Percentiles rank a stretch among this genome's conserved stretches.
Evolutionary conservation across 2,113 vertebrate genomes (phyloP).

Genomic region (Ptyas mucosa): DNA sequence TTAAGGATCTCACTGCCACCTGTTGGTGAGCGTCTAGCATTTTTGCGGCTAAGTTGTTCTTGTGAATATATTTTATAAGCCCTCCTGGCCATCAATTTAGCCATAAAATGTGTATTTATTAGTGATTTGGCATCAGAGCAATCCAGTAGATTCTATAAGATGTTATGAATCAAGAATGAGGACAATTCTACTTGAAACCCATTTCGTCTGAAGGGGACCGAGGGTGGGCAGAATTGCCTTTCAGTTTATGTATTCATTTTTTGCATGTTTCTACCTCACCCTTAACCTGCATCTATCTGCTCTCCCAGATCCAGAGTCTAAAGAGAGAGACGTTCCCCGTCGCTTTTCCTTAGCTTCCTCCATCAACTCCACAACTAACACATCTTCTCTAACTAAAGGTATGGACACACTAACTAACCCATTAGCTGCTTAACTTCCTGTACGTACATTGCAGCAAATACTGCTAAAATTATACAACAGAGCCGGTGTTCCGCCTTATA

Average conservation of each 20-base stretch:
- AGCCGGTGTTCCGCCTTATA: not conserved
- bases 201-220: not conserved
- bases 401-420: constrained; percentile 58
- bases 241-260: constrained; percentile 31
- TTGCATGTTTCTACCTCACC: constrained; percentile 58
- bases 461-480: not conserved
- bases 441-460: not conserved
- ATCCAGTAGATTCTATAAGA: not conserved
- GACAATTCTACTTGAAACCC: not conserved
- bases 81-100: not conserved
- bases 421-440: constrained; percentile 9
- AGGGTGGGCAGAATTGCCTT: not conserved
- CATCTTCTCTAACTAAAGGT: constrained; percentile 85
- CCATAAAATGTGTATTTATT: not conserved
- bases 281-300: constrained; percentile 65
- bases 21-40: not conserved
- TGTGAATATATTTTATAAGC: not conserved
- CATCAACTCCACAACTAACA: constrained; percentile 72
- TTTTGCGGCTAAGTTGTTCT: not conserved
- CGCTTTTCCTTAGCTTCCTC: constrained; percentile 90
- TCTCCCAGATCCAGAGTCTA: constrained; percentile 75
- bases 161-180: not conserved
- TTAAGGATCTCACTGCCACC: not conserved
- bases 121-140: not conserved
- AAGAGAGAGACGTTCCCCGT: constrained; percentile 79